A percentile compares a stretch with the other conserved stretches of the same genome.
phyloP scores from a whole-genome alignment of 2,113 vertebrate species.

The Phasianus colchicus region DNA sequence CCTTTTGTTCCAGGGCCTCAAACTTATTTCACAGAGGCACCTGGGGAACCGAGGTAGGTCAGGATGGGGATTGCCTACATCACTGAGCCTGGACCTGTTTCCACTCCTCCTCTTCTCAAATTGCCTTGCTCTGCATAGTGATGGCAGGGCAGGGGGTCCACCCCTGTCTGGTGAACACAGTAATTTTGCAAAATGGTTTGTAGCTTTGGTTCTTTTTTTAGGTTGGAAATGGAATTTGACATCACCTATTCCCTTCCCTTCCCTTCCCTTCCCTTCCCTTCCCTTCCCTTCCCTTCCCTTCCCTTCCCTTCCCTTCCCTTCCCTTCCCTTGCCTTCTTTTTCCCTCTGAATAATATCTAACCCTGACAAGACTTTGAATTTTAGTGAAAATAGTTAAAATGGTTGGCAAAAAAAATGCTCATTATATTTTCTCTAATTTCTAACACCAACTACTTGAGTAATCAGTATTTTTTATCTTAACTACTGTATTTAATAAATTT shows the following conservation, averaged over 20 bases:
- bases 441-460: neutral
- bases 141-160: too few species aligned
- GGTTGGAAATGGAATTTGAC: neutral
- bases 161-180: neutral
- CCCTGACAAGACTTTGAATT: neutral
- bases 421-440: neutral
- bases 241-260: neutral
- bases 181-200: fast-evolving
- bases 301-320: too few species aligned
- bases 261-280: too few species aligned
- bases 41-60: too few species aligned
- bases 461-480: neutral
- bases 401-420: neutral
- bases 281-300: too few species aligned
- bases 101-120: too few species aligned
- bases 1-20: too few species aligned
- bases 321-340: neutral
- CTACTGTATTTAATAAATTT: neutral
- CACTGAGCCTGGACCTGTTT: too few species aligned
- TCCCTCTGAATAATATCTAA: neutral
- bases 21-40: too few species aligned
- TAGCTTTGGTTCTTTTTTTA: neutral
- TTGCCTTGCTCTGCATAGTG: too few species aligned
- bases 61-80: too few species aligned
- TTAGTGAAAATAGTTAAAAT: neutral